Base-by-base conservation (phyloP, 2,113 vertebrate species). In the Pogonocichla stellata region DNA sequence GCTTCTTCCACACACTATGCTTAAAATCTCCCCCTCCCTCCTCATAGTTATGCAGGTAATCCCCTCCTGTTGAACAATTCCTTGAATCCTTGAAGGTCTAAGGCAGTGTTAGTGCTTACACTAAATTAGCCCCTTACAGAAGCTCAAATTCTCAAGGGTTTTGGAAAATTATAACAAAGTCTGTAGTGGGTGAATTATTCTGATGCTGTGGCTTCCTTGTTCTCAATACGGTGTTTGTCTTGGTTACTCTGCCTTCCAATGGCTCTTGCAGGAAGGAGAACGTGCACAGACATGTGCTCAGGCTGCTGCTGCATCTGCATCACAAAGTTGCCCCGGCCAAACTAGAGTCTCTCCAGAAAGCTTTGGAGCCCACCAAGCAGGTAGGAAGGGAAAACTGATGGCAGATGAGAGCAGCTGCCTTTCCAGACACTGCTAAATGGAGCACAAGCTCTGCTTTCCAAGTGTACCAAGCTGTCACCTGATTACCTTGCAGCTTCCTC, bases 351-450 rank as follows among this genome's bases (percentile, higher is more conserved):
- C 93, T 99, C 86, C 98, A 99, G 96, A 99, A 99, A 96, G 98
- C 98, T 10, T 97, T 99, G 62, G 99, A 99, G 90, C 99, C 99
- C 71, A 98, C 98, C 2, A 99, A 99, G 96, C 99, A 99, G 98
- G 99, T 99, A 90, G 72, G 97, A 50, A 74, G 62, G 61, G n/a
- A 54, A 58, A 54, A 28, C 17, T 10, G 64, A 45, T 33, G 40
- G 57, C 50, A 67, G 5, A 43, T 29, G 48, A 48, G 47, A 67
- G 69, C 88, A 92, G 60, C 69, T 91, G 75, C 50, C 28, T 79
- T 64, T 73, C 36, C 77, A 71, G 53, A 25, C 0, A 0, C 6
- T 56, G n/a, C 61, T 84, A 23, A 24, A n/a, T 29, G 33, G 42
- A 65, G 14, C 58, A 33, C 0, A 10, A 43, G 61, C 62, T 92